These are phyloP conservation scores for Parotocinclus haroldoi DNA, from an alignment of 2,797 vertebrate genomes.

Conservation along the genomic window DNA sequence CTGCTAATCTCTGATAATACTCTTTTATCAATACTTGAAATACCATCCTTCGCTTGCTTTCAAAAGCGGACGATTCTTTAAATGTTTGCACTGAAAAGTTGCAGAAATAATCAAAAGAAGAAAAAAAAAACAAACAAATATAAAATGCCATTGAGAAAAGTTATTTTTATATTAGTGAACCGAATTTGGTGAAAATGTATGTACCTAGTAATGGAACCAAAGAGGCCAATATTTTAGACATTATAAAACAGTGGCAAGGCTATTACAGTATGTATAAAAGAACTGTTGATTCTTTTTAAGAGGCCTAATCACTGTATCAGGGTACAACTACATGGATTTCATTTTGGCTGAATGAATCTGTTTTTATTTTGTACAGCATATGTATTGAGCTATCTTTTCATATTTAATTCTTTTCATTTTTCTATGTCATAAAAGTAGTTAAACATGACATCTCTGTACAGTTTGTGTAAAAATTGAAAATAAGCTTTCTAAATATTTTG, in stretches of 20 bases:
- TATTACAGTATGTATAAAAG: conserved; percentile 77
- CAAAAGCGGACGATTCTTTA: conserved; percentile 98
- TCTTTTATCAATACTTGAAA: conserved; percentile 99
- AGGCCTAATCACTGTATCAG: conserved; percentile 91
- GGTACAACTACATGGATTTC: conserved; percentile 82
- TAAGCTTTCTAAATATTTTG: conserved; percentile 78
- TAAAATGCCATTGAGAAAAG: conserved; percentile 90
- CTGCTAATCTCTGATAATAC: conserved; percentile 76
- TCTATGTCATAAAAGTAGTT: conserved; percentile 98
- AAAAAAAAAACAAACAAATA: conserved; percentile 56
- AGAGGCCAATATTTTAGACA: conserved; percentile 95
- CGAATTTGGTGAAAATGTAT: conserved; percentile 93
- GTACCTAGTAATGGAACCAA: conserved; percentile 99
- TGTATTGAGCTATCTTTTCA: conserved; percentile 76
- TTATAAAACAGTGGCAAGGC: conserved; percentile 83
- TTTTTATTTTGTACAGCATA: conserved; percentile 85
- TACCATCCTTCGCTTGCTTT: conserved; percentile 98
- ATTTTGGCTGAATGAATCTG: conserved; percentile 76
- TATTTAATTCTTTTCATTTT: conserved; percentile 84
- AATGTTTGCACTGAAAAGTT: conserved; percentile 99
- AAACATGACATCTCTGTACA: conserved; percentile 95
- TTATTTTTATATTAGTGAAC: conserved; percentile 99
- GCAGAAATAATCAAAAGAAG: conserved; percentile 85
- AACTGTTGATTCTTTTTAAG: conserved; percentile 69
- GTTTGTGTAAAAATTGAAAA: conserved; percentile 85